Percentiles rank a stretch among this genome's conserved stretches.
Conservation (phyloP, 2,797 vertebrate genomes). For the Sternotherus odoratus region DNA sequence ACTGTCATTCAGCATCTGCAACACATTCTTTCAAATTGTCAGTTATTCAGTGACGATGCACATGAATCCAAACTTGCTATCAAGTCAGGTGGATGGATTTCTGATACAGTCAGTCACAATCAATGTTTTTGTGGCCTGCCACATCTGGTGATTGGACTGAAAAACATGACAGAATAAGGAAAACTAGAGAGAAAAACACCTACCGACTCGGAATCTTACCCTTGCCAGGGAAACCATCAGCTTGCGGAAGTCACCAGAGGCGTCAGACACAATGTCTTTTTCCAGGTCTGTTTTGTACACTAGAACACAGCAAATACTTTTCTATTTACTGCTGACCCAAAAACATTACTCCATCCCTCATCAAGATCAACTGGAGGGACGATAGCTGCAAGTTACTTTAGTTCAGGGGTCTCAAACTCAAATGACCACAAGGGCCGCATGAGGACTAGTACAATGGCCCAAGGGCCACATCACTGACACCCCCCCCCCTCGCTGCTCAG, state of each 20-base stretch:
- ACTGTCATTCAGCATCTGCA: not conserved
- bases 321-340: not conserved
- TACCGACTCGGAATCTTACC: conserved; percentile 74
- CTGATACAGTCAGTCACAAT: not conserved
- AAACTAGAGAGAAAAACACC: not conserved
- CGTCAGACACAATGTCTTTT: conserved; percentile 96
- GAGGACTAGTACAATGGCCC: too few species aligned
- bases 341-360: not conserved
- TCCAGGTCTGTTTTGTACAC: conserved; percentile 97
- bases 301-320: conserved; percentile 69
- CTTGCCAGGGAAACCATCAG: conserved; percentile 93
- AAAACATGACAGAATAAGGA: not conserved
- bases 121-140: not conserved
- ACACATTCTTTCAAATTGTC: not conserved
- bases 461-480: too few species aligned
- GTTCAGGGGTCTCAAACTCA: too few species aligned
- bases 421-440: too few species aligned
- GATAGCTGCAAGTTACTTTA: not conserved
- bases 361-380: not conserved
- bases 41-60: not conserved
- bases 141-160: not conserved
- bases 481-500: too few species aligned
- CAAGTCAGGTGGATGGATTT: not conserved
- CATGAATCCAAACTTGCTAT: not conserved
- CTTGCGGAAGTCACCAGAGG: conserved; percentile 95